phyloP scores from a whole-genome alignment of 2,888 invertebrate genomes.

The Teleiodes luculella region DNA sequence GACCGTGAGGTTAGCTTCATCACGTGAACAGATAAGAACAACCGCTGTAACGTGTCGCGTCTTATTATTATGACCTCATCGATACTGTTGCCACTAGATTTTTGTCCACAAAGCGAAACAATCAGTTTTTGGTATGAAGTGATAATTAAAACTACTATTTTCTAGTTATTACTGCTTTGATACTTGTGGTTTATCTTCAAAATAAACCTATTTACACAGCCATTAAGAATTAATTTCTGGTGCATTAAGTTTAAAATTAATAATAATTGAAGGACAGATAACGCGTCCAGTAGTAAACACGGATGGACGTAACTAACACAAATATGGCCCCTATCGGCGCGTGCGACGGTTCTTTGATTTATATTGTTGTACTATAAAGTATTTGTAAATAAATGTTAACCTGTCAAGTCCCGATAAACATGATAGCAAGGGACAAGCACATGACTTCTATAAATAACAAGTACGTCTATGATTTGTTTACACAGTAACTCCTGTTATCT shows the following conservation, averaged over 20 bases:
- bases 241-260: too few species aligned
- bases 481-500: background rate
- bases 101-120: too few species aligned
- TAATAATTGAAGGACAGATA: background rate
- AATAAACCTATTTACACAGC: too few species aligned
- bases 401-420: constrained; percentile 1
- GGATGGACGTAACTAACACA: background rate
- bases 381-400: constrained; percentile 13
- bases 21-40: background rate
- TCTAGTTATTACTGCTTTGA: too few species aligned
- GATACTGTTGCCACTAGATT: background rate
- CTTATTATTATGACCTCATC: background rate
- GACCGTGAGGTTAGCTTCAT: background rate
- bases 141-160: too few species aligned
- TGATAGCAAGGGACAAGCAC: background rate
- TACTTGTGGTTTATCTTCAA: too few species aligned
- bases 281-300: background rate
- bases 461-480: background rate
- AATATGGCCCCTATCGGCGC: constrained; percentile 26
- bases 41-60: background rate
- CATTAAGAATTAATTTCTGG: too few species aligned
- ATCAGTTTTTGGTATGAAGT: too few species aligned
- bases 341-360: constrained; percentile 22
- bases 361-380: background rate
- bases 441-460: background rate